Conservation (phyloP, 2,113 vertebrate species). For the Heterotilapia buettikoferi region DNA sequence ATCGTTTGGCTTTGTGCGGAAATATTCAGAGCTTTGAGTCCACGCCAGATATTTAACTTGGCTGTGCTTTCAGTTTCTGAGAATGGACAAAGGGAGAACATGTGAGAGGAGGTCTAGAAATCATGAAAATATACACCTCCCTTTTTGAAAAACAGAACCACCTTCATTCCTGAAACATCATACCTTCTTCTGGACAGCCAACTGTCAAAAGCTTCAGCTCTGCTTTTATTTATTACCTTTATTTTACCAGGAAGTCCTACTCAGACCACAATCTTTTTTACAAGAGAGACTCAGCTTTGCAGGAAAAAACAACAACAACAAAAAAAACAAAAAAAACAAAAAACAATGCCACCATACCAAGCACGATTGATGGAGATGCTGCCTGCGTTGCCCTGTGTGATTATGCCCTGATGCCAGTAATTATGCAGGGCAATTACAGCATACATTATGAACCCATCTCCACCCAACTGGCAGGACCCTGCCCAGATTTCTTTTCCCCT, state of each 20-base stretch:
- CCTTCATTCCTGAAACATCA: not conserved
- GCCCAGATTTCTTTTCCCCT: not conserved
- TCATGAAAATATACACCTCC: not conserved
- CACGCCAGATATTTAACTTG: slow-evolving; percentile 59
- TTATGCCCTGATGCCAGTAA: slow-evolving; percentile 28
- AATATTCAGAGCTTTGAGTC: slow-evolving; percentile 47
- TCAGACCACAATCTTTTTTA: not conserved
- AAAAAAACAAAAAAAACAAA: not conserved
- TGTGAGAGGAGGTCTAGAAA: not conserved
- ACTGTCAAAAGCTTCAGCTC: not conserved
- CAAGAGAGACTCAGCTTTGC: not conserved
- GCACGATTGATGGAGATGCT: not conserved
- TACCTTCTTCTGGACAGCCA: not conserved
- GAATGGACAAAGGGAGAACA: slow-evolving; percentile 14
- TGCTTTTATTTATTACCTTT: not conserved
- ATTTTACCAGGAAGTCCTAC: not conserved
- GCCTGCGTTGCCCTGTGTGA: slow-evolving; percentile 6
- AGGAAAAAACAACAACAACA: not conserved
- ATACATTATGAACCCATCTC: slow-evolving; percentile 11
- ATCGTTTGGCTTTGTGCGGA: slow-evolving; percentile 28
- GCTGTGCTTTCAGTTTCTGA: slow-evolving; percentile 25
- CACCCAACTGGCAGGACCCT: not conserved
- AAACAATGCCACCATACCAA: not conserved
- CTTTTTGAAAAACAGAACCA: not conserved
- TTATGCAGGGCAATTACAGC: slow-evolving; percentile 46